Base-by-base conservation (phyloP, 1,140 invertebrate genomes). In the Penaeus chinensis region DNA sequence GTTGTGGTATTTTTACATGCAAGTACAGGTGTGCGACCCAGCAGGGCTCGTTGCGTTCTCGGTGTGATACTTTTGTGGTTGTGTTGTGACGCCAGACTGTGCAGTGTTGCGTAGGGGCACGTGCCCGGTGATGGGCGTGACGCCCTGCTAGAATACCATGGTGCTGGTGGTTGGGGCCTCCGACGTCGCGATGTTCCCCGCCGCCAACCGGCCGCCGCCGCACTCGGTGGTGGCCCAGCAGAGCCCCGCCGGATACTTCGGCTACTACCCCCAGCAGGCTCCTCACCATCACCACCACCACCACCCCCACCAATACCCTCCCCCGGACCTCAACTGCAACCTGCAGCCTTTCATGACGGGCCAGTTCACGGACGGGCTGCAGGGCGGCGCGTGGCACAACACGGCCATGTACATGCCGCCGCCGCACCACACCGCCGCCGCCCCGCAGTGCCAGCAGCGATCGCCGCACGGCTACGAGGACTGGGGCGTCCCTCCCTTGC, bases 271-370 rank as follows among this genome's bases (percentile, higher is more conserved):
- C 18, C 77, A 79, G 47, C 77, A 79, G 77, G n/a, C 77, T 22
- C 47, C 37, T 24, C 77, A 79, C 42, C 77, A 79, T 47, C 77
- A 79, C 77, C 77, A 79, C 77, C 77, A 79, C 60, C 66, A 47
- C 66, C 82, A 82, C 80, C 80, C 62, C 80, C 84, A 87, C 32
- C 85, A 87, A 79, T 87, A 87, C 27, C n/a, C 78, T 3, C 85
- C 85, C 11, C 85, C 79, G 54, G 85, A 87, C 66, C 71, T 82
- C 47, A 87, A 87, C 85, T 87, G 79, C 66, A 87, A 87, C 66
- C 42, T 87, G 65, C 85, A 87, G 85, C 85, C 85, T 47, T 87
- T 87, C 66, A 76, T 82, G 78, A 66, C 85, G 60, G 47, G 78
- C 2, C 85, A 82, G 79, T 79, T 87, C 54, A 10, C 47, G 18